phyloP scores from a whole-genome alignment of 2,113 vertebrate species.

The Oplegnathus fasciatus region DNA sequence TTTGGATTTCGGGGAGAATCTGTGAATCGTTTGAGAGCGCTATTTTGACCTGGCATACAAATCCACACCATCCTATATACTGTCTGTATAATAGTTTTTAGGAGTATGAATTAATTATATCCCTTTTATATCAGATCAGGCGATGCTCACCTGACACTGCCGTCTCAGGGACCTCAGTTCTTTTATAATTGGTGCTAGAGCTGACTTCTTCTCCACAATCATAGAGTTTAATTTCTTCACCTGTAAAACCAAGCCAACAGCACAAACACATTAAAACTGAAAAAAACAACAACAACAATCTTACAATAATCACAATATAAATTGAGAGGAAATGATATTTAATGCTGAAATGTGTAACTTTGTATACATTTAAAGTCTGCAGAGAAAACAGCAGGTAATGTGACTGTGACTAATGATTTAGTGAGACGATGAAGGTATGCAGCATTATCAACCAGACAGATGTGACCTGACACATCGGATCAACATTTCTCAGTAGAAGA shows the following conservation, averaged over 20 bases:
- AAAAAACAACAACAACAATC: neutral
- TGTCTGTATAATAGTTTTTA: neutral
- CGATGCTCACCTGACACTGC: slow-evolving; percentile 87
- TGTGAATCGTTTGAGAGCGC: neutral
- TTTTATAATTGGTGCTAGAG: slow-evolving; percentile 94
- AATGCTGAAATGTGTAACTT: neutral
- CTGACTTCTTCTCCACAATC: slow-evolving; percentile 94
- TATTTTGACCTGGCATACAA: neutral
- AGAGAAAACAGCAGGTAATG: slow-evolving; percentile 18
- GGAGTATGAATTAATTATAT: neutral
- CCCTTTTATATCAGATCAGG: neutral
- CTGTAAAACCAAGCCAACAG: slow-evolving; percentile 76
- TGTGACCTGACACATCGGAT: slow-evolving; percentile 3
- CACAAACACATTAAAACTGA: neutral
- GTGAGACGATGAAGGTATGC: neutral
- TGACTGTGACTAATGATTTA: neutral
- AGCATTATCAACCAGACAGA: neutral
- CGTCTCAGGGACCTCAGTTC: slow-evolving; percentile 94
- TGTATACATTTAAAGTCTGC: neutral
- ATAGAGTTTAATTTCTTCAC: slow-evolving; percentile 93
- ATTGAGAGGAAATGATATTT: neutral
- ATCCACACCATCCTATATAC: neutral
- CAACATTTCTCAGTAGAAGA: neutral
- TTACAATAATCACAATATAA: neutral
- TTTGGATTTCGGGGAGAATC: neutral